Evolutionary conservation across 2,888 invertebrate genomes (phyloP).

Genomic region (Alitta virens): DNA sequence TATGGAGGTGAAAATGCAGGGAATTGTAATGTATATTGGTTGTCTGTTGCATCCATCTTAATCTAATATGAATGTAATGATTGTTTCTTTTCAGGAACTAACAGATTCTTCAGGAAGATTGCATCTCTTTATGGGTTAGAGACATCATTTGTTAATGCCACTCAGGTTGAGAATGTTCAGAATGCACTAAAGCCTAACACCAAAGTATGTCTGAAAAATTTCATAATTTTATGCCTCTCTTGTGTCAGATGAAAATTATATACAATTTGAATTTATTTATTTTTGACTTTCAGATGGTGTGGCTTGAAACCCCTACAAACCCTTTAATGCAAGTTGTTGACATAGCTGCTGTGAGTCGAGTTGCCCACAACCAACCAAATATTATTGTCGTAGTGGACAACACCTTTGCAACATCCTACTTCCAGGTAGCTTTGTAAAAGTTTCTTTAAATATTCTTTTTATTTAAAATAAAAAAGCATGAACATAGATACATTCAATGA

Average conservation of each 20-base stretch:
- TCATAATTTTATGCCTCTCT: neutral
- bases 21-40: no score
- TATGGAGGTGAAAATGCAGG: slow-evolving; percentile 73
- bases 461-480: no score
- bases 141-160: slow-evolving; percentile 76
- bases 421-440: slow-evolving; percentile 67
- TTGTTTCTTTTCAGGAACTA: slow-evolving; percentile 61
- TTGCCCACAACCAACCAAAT: slow-evolving; percentile 61
- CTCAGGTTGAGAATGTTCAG: slow-evolving; percentile 67
- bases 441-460: neutral
- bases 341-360: slow-evolving; percentile 70
- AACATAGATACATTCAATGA: no score
- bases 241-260: neutral
- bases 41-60: no score
- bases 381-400: slow-evolving; percentile 84
- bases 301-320: slow-evolving; percentile 97
- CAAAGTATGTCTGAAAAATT: slow-evolving; percentile 64
- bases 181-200: slow-evolving; percentile 77
- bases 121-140: slow-evolving; percentile 70
- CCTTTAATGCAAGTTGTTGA: slow-evolving; percentile 88
- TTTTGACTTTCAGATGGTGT: slow-evolving; percentile 63
- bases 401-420: slow-evolving; percentile 87
- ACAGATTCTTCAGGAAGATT: slow-evolving; percentile 70
- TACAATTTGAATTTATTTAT: neutral
- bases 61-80: no score